phyloP scores from a whole-genome alignment of 2,888 invertebrate species.

The Andricus quercusramuli region DNA sequence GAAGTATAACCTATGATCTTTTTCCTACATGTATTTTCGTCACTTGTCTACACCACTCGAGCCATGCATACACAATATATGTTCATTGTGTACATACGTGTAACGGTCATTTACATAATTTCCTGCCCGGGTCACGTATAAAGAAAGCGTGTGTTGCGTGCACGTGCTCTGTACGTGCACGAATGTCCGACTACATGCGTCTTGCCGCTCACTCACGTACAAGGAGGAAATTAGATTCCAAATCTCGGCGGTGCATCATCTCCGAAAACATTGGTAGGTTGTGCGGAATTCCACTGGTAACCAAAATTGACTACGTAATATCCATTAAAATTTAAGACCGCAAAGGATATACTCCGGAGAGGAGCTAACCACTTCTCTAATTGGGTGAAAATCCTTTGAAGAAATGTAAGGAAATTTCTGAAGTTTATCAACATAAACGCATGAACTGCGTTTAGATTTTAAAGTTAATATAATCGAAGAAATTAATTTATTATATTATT shows the following conservation, averaged over 20 bases:
- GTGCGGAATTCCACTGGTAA: slow-evolving; percentile 16
- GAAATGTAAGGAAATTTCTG: neutral
- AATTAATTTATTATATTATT: too few species aligned
- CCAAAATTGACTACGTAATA: slow-evolving; percentile 21
- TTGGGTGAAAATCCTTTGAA: neutral
- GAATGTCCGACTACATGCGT: slow-evolving; percentile 24
- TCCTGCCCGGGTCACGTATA: slow-evolving; percentile 50
- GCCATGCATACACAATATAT: slow-evolving; percentile 38
- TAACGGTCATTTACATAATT: slow-evolving; percentile 55
- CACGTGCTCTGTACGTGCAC: slow-evolving; percentile 49
- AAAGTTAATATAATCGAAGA: too few species aligned
- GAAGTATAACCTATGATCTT: neutral
- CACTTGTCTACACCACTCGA: slow-evolving; percentile 1
- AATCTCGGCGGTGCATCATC: slow-evolving; percentile 41
- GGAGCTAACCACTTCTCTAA: neutral
- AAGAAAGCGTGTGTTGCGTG: slow-evolving; percentile 51
- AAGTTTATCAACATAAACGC: neutral
- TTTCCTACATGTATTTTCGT: neutral
- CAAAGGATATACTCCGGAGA: neutral
- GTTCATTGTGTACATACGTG: slow-evolving; percentile 45
- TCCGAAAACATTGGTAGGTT: neutral
- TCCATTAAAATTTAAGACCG: slow-evolving; percentile 4
- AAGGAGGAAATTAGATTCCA: slow-evolving; percentile 50
- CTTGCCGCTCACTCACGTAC: slow-evolving; percentile 41
- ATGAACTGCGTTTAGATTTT: neutral